Evolutionary conservation across 2,888 invertebrate genomes (phyloP).

Genomic region (Synanthedon formicaeformis): DNA sequence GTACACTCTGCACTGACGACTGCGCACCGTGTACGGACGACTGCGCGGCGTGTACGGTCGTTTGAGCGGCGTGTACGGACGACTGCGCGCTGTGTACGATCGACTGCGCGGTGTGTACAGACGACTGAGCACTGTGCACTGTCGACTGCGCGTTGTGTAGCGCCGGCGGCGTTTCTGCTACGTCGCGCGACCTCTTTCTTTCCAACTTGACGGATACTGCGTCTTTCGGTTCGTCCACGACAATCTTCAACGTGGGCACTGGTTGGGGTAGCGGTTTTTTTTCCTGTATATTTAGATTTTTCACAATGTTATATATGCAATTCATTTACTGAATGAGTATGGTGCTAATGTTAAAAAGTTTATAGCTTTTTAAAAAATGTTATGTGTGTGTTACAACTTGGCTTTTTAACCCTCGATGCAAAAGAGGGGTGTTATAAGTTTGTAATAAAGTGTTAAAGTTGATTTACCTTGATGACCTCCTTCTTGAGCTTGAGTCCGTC

Average conservation of each 20-base stretch:
- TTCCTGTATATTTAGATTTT: neutral
- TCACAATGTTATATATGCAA: too few relatives aligned
- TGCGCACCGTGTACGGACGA: conserved; percentile 20
- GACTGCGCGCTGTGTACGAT: conserved; percentile 17
- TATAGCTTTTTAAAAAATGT: too few relatives aligned
- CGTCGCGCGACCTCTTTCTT: conserved; percentile 22
- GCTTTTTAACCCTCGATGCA: too few relatives aligned
- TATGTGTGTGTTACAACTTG: too few relatives aligned
- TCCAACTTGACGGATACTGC: conserved; percentile 19
- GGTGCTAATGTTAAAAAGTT: too few relatives aligned
- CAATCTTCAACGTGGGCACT: conserved; percentile 11
- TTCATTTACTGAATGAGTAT: too few relatives aligned
- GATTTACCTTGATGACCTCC: neutral
- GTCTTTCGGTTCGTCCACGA: conserved; percentile 45
- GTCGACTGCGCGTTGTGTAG: neutral
- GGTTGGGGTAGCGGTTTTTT: conserved; percentile 7
- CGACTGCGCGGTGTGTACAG: neutral
- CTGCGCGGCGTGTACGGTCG: conserved; percentile 20
- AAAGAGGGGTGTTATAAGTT: conserved; percentile 1
- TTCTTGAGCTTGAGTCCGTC: neutral
- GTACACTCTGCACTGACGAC: conserved; percentile 33
- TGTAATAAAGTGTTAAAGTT: neutral
- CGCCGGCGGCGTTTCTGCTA: conserved; percentile 32
- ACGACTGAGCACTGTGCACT: too few relatives aligned
- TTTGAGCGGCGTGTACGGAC: conserved; percentile 31